These are phyloP conservation scores for Pangasius larnaudii DNA, from an alignment of 2,797 vertebrate species.

Conservation along the genomic window DNA sequence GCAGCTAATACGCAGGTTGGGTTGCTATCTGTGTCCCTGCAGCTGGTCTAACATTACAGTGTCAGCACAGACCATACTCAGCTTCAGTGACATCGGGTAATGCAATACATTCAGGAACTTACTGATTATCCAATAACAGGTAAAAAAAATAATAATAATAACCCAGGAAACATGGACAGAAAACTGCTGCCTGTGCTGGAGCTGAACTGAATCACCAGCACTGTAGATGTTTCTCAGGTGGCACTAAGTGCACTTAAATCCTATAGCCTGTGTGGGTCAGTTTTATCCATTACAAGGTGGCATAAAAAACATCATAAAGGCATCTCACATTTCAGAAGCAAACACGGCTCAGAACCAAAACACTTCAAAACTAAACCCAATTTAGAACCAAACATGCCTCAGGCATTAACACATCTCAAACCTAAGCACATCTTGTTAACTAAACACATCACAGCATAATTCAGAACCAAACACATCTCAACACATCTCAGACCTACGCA, in stretches of 20 bases:
- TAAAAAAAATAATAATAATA: background rate
- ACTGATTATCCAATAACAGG: background rate
- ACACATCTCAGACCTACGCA: background rate
- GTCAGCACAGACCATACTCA: conserved; percentile 1
- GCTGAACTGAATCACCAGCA: background rate
- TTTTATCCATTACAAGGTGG: conserved; percentile 33
- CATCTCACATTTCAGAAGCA: background rate
- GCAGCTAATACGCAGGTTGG: conserved; percentile 42
- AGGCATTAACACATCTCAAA: background rate
- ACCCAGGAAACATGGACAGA: background rate
- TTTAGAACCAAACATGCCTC: background rate
- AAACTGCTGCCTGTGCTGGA: conserved; percentile 5
- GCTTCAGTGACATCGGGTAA: conserved; percentile 1
- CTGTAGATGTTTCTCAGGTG: conserved; percentile 25
- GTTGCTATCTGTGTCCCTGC: conserved; percentile 50
- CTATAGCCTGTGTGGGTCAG: conserved; percentile 11
- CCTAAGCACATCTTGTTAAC: background rate
- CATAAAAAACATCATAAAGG: background rate
- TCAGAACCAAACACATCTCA: background rate
- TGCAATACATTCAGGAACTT: background rate
- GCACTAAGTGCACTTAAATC: conserved; percentile 7
- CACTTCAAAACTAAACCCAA: background rate
- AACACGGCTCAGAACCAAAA: background rate
- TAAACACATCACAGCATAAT: background rate
- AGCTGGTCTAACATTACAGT: conserved; percentile 41